Conservation (phyloP, 53 echinoderm and acorn worm genomes). For the Luidia sarsii region DNA sequence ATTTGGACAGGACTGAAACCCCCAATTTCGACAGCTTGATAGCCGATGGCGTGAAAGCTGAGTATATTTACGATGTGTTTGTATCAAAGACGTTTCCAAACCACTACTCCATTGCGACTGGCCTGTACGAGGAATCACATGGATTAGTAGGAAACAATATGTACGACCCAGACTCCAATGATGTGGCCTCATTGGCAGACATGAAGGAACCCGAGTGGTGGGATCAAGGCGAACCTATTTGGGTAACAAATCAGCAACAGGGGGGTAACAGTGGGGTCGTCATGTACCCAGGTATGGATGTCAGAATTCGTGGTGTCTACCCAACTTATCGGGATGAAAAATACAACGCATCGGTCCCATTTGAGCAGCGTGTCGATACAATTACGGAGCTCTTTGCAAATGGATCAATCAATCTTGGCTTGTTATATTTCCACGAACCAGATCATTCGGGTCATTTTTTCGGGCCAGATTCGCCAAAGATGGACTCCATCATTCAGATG, state of each 20-base stretch:
- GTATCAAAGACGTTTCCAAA: conserved; percentile 91
- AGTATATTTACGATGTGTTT: conserved; percentile 67
- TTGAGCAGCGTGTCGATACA: conserved; percentile 56
- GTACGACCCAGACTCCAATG: conserved; percentile 74
- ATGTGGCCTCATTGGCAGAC: conserved; percentile 20
- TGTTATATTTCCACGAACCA: conserved; percentile 86
- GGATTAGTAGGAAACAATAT: conserved; percentile 81
- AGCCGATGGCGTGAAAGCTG: conserved; percentile 65
- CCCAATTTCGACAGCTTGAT: conserved; percentile 78
- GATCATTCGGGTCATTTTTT: conserved; percentile 86
- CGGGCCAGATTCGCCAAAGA: conserved; percentile 70
- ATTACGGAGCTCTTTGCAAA: conserved; percentile 70
- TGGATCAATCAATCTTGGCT: conserved; percentile 75
- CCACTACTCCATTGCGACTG: conserved; percentile 83
- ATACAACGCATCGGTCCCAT: conserved; percentile 45
- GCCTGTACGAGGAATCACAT: conserved; percentile 86
- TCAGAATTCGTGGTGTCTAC: conserved; percentile 59
- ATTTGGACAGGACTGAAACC: conserved; percentile 67
- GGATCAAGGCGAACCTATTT: conserved; percentile 86
- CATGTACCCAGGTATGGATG: conserved; percentile 64
- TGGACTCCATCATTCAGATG: conserved; percentile 56
- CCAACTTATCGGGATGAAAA: conserved; percentile 49
- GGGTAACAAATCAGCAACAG: conserved; percentile 87
- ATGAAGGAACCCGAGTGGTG: conserved; percentile 70
- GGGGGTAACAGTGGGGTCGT: conserved; percentile 70